Percentiles rank a stretch among this genome's conserved stretches.
Conservation (phyloP, 2,888 invertebrate species). For the Ceriagrion tenellum region DNA sequence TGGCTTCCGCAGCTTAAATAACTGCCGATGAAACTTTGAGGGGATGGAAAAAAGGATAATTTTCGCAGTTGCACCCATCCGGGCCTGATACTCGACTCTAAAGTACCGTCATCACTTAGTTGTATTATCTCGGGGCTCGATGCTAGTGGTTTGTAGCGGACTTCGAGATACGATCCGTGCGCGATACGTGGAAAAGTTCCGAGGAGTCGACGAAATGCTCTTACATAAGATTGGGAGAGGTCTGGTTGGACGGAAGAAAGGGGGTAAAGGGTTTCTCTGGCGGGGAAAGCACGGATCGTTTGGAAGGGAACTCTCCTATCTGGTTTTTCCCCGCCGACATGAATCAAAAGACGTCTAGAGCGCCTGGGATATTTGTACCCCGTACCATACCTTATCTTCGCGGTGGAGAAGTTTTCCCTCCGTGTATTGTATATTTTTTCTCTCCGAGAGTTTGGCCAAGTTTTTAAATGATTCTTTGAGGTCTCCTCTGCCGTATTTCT, state of each 20-base stretch:
- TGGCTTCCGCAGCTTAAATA: no score
- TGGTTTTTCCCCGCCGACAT: background rate
- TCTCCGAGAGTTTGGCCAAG: background rate
- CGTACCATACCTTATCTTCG: background rate
- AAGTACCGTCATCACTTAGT: no score
- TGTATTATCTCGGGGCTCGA: background rate
- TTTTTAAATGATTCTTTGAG: background rate
- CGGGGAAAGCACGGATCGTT: background rate
- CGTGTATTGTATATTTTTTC: no score
- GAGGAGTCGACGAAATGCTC: background rate
- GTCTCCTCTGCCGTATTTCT: background rate
- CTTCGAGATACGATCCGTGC: background rate
- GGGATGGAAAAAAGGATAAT: no score
- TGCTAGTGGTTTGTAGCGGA: background rate
- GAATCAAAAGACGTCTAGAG: background rate
- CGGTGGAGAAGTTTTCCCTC: background rate
- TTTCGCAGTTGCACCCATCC: background rate
- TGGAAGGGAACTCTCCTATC: background rate
- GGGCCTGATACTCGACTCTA: background rate
- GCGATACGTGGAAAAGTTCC: background rate
- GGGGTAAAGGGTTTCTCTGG: background rate
- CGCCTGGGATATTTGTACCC: background rate
- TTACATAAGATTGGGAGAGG: background rate
- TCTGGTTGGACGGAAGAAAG: background rate
- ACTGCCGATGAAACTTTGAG: no score